Evolutionary conservation across 2,888 invertebrate species (phyloP).

Genomic region (Pristionchus arcanus): DNA sequence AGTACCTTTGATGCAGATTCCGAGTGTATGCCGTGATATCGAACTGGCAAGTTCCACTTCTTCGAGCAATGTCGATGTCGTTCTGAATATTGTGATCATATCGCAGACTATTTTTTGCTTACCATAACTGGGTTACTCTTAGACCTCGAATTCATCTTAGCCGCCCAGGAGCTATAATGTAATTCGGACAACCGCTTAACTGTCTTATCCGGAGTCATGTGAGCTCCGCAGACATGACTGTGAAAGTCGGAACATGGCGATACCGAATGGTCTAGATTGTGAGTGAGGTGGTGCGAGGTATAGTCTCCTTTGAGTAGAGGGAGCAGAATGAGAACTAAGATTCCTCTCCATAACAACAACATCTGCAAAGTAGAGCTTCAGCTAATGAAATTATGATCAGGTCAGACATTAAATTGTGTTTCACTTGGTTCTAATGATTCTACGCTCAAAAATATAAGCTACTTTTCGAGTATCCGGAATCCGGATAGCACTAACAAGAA

Average conservation of each 20-base stretch:
- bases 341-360: too few species aligned
- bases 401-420: too few species aligned
- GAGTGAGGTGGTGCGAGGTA: background rate
- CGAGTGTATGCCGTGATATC: background rate
- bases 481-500: too few species aligned
- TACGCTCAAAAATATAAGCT: too few species aligned
- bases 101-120: background rate
- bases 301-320: background rate
- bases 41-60: background rate
- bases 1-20: background rate
- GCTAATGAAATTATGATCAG: too few species aligned
- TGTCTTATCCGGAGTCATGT: background rate
- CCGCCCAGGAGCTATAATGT: background rate
- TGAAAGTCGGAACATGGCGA: background rate
- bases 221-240: background rate
- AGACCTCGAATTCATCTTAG: background rate
- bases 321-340: background rate
- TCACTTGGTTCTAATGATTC: too few species aligned
- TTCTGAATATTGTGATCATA: background rate
- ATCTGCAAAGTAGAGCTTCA: too few species aligned
- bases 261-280: background rate
- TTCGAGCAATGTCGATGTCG: background rate
- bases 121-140: background rate
- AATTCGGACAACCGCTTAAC: background rate
- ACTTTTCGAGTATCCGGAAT: too few species aligned